Conservation (phyloP, 2,888 invertebrate species). For the Agrochola macilenta region DNA sequence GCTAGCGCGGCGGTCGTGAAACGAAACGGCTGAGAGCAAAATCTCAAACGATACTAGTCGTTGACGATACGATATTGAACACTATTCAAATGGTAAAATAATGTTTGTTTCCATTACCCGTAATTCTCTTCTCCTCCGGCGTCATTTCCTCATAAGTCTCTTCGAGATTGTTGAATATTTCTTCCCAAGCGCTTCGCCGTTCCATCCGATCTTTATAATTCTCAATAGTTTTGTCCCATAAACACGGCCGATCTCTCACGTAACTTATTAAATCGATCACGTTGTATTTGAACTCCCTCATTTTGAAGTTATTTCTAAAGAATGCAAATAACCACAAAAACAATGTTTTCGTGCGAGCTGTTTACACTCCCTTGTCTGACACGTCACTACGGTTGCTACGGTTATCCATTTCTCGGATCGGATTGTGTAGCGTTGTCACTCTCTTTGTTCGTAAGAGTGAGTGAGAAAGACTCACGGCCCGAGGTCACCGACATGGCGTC, state of each 20-base stretch:
- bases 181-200: slow-evolving; percentile 83
- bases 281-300: slow-evolving; percentile 84
- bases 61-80: slow-evolving; percentile 12
- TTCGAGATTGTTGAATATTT: slow-evolving; percentile 81
- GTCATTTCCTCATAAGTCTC: slow-evolving; percentile 80
- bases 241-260: slow-evolving; percentile 79
- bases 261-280: slow-evolving; percentile 77
- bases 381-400: slow-evolving; percentile 77
- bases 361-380: slow-evolving; percentile 75
- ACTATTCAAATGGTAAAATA: slow-evolving; percentile 2
- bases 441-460: slow-evolving; percentile 58
- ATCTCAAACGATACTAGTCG: neutral
- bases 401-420: slow-evolving; percentile 78
- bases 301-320: slow-evolving; percentile 61
- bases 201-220: slow-evolving; percentile 85
- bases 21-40: neutral
- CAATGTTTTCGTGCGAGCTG: slow-evolving; percentile 62
- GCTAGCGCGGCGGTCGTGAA: neutral
- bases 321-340: slow-evolving; percentile 43
- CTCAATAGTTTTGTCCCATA: slow-evolving; percentile 86
- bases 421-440: slow-evolving; percentile 70
- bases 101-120: slow-evolving; percentile 75
- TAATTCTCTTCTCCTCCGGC: slow-evolving; percentile 77
- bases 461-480: slow-evolving; percentile 66
- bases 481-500: slow-evolving; percentile 81